These are phyloP conservation scores for Gorsachius magnificus DNA, from an alignment of 2,797 vertebrate species.

Conservation along the genomic window DNA sequence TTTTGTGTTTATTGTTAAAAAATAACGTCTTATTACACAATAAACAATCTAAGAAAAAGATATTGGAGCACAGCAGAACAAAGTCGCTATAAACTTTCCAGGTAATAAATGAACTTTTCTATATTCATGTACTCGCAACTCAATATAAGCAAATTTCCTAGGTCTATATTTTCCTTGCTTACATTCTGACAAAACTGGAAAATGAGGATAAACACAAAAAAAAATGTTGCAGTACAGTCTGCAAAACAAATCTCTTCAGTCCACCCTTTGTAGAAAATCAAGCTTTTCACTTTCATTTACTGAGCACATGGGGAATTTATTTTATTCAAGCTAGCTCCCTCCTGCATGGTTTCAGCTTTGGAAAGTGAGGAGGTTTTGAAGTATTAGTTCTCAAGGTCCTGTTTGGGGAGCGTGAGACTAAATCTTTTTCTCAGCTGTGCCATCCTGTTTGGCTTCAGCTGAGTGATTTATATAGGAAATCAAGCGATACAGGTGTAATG, in stretches of 20 bases:
- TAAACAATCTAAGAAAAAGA: background rate
- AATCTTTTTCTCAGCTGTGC: background rate
- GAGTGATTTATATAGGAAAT: background rate
- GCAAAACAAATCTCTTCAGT: background rate
- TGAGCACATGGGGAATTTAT: fast-evolving
- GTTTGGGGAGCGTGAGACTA: background rate
- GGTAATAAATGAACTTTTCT: background rate
- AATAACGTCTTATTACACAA: background rate
- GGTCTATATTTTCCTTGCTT: background rate
- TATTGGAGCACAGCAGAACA: background rate
- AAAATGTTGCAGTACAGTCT: background rate
- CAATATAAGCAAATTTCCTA: background rate
- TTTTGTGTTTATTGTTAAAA: background rate
- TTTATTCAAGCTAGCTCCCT: background rate
- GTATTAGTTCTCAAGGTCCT: background rate
- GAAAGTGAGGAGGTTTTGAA: background rate
- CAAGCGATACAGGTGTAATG: background rate
- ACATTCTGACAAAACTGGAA: background rate
- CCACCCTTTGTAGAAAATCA: background rate
- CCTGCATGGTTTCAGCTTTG: background rate
- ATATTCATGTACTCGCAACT: background rate
- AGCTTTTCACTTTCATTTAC: background rate
- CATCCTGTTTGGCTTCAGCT: background rate
- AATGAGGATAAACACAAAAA: background rate
- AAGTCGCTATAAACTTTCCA: background rate